phyloP scores from a whole-genome alignment of 2,888 invertebrate genomes.

The Acrocyrtus sp. region DNA sequence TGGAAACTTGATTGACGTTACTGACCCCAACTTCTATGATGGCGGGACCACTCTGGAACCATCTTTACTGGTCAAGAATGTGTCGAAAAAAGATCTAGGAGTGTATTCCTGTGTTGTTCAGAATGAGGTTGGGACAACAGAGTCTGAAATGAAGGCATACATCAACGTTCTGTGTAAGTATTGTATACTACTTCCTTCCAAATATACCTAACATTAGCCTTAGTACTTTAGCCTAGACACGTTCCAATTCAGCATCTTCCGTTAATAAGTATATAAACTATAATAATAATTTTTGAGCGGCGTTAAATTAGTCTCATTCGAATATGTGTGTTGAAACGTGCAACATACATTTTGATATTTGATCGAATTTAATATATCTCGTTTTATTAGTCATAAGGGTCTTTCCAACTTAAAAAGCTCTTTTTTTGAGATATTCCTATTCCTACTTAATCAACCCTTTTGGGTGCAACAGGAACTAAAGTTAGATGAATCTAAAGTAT shows the following conservation, averaged over 20 bases:
- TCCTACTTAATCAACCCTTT: no score
- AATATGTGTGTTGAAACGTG: background rate
- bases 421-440: no score
- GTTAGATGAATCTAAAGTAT: no score
- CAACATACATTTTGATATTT: no score
- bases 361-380: no score
- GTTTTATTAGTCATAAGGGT: no score
- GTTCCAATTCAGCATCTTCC: background rate
- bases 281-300: no score
- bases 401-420: no score
- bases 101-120: conserved; percentile 84
- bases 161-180: conserved; percentile 87
- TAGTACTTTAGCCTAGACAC: no score
- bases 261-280: conserved; percentile 2
- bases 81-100: conserved; percentile 82
- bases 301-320: background rate
- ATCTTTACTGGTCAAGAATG: conserved; percentile 79
- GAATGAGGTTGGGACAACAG: conserved; percentile 81
- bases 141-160: conserved; percentile 78
- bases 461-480: no score
- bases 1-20: conserved; percentile 63
- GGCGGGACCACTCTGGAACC: conserved; percentile 82
- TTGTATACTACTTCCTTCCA: no score
- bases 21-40: conserved; percentile 72
- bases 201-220: no score